Evolutionary conservation across 1,140 invertebrate species (phyloP), one percentile per base, ranked within the genome.

Genomic region (Andricus grossulariae): DNA sequence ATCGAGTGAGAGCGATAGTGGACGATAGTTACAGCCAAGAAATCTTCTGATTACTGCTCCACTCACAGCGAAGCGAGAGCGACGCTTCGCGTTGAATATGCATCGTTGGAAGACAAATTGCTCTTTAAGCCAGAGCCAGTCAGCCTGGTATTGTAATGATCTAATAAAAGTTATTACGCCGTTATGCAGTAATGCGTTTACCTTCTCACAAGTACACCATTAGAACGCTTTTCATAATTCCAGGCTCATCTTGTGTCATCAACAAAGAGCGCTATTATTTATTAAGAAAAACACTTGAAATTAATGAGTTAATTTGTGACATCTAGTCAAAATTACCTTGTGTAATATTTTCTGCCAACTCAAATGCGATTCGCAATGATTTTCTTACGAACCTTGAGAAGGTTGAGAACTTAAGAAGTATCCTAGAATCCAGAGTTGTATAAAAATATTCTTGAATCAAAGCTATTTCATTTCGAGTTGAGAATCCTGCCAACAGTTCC

Each of bases 81-180:
- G 83, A 82, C 79, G 83, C 83, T 84, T 81, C 83, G 76, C 76
- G 83, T 84, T 84, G 84, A 84, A 84, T 84, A 86, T 86, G 83
- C 84, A 85, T 85, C 84, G 80, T 84, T 85, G 75, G 73, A 84
- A 86, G 80, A 85, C 83, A 85, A 85, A 85, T 85, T 85, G 82
- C 83, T 72, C 77, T 84, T 80, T 85, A 85, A 85, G 80, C 83
- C 82, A 81, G 83, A 85, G 76, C 80, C 83, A 85, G 84, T 82
- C 84, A 81, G 76, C 71, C 82, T 73, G 79, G 80, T 86, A 85
- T 86, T 86, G 84, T 85, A 86, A 86, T 86, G 84, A 86, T 82
- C 84, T 86, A 85, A 85, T 85, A 86, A 86, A 85, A 86, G 84
- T 86, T 79, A 86, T 86, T 85, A 86, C 25, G 3, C 60, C 1